These are phyloP conservation scores for Argentina silus DNA, from an alignment of 2,797 vertebrate genomes.

Conservation along the genomic window DNA sequence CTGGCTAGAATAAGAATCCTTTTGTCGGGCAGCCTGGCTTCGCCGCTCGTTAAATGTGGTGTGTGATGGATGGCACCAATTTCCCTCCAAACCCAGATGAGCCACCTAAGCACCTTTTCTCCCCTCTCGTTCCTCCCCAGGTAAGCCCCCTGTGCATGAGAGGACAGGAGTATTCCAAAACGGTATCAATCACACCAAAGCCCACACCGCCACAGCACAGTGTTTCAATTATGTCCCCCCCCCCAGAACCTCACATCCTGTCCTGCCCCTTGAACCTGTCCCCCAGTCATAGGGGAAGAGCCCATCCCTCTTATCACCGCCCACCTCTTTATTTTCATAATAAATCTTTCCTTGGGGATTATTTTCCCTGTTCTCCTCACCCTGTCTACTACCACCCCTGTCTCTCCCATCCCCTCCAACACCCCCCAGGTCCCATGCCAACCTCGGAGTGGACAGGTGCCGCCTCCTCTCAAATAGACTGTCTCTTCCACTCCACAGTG, in stretches of 20 bases:
- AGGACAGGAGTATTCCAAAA: constrained; percentile 78
- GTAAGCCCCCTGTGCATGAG: constrained; percentile 69
- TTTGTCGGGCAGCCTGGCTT: constrained; percentile 70
- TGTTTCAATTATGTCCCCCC: constrained; percentile 76
- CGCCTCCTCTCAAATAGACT: constrained; percentile 42
- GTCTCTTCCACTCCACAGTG: constrained; percentile 48
- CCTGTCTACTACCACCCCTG: constrained; percentile 24
- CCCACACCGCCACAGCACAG: constrained; percentile 54
- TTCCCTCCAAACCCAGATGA: constrained; percentile 80
- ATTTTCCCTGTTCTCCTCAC: constrained; percentile 38
- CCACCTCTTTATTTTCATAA: constrained; percentile 51
- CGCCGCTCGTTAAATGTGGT: constrained; percentile 78
- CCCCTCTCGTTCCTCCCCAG: constrained; percentile 67
- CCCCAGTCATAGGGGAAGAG: constrained; percentile 43
- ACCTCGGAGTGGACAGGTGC: constrained; percentile 60
- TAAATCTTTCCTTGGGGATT: constrained; percentile 43
- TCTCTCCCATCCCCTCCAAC: neutral
- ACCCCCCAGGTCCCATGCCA: constrained; percentile 38
- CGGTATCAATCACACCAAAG: constrained; percentile 78
- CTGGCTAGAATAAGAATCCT: constrained; percentile 78
- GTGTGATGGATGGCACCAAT: constrained; percentile 85
- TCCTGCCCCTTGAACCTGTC: constrained; percentile 48
- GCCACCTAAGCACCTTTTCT: constrained; percentile 75
- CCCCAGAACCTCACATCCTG: constrained; percentile 45
- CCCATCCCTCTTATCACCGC: constrained; percentile 45